phyloP scores from a whole-genome alignment of 2,113 vertebrate species.

The Alaudala cheleensis region DNA sequence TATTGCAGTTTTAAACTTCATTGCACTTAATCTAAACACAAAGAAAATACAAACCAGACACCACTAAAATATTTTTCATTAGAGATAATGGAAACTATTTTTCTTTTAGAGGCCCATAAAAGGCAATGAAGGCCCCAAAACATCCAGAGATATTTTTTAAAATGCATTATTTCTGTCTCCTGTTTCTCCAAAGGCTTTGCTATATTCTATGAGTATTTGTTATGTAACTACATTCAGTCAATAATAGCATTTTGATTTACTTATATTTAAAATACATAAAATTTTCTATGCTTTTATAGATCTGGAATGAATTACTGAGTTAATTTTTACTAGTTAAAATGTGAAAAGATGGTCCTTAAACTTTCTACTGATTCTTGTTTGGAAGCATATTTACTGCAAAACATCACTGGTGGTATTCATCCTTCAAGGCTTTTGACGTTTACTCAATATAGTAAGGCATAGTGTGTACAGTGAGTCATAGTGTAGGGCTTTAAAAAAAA shows the following conservation, averaged over 20 bases:
- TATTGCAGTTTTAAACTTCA: slow-evolving; percentile 54
- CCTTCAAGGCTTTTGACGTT: not conserved
- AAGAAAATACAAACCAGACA: slow-evolving; percentile 65
- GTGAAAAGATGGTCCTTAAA: not conserved
- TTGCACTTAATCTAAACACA: slow-evolving; percentile 70
- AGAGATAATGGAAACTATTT: slow-evolving; percentile 76
- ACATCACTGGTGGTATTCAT: not conserved
- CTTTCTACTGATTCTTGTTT: not conserved
- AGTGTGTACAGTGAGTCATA: no score
- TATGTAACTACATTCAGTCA: not conserved
- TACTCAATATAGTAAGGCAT: not conserved
- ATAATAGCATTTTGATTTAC: not conserved
- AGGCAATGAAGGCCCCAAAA: slow-evolving; percentile 63
- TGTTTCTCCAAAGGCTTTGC: slow-evolving; percentile 4
- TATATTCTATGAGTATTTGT: not conserved
- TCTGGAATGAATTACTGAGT: not conserved
- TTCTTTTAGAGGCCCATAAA: slow-evolving; percentile 73
- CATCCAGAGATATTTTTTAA: slow-evolving; percentile 10
- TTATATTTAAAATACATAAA: not conserved
- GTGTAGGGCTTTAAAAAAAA: not conserved
- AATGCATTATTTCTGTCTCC: not conserved
- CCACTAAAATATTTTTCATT: slow-evolving; percentile 69
- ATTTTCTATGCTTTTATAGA: not conserved
- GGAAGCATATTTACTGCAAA: not conserved
- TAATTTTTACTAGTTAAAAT: not conserved